Evolutionary conservation across 2,888 invertebrate species (phyloP).

Genomic region (Dynastes hyllus): DNA sequence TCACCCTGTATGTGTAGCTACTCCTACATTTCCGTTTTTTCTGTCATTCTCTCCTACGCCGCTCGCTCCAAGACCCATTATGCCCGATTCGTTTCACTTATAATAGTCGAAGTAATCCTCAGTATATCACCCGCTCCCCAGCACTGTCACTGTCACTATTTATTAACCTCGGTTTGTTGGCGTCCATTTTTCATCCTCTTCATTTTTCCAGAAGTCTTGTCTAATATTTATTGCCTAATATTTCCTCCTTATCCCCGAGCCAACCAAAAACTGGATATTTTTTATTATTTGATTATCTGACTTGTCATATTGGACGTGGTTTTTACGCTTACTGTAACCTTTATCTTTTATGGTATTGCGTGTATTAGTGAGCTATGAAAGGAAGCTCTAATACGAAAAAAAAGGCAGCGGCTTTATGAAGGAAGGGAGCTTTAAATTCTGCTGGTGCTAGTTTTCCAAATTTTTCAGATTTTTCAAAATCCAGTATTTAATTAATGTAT

Average conservation of each 20-base stretch:
- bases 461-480: too few species aligned
- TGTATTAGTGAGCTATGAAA: too few species aligned
- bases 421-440: too few species aligned
- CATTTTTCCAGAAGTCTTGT: constrained; percentile 60
- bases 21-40: background rate
- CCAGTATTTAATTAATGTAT: too few species aligned
- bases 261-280: constrained; percentile 29
- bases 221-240: constrained; percentile 58
- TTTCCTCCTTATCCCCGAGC: constrained; percentile 55
- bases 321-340: too few species aligned
- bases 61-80: constrained; percentile 17
- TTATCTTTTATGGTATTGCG: too few species aligned
- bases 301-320: constrained; percentile 17
- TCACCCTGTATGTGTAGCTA: too few species aligned
- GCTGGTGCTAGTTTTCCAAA: too few species aligned
- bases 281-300: constrained; percentile 48
- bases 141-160: constrained; percentile 63
- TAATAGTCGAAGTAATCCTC: constrained; percentile 57
- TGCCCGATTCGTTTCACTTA: constrained; percentile 44
- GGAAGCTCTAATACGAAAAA: too few species aligned
- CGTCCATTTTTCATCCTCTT: constrained; percentile 63
- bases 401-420: too few species aligned
- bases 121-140: constrained; percentile 62
- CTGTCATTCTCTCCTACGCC: background rate
- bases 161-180: constrained; percentile 62